phyloP scores from a whole-genome alignment of 2,113 vertebrate species.

The Periophthalmodon schlosseri region DNA sequence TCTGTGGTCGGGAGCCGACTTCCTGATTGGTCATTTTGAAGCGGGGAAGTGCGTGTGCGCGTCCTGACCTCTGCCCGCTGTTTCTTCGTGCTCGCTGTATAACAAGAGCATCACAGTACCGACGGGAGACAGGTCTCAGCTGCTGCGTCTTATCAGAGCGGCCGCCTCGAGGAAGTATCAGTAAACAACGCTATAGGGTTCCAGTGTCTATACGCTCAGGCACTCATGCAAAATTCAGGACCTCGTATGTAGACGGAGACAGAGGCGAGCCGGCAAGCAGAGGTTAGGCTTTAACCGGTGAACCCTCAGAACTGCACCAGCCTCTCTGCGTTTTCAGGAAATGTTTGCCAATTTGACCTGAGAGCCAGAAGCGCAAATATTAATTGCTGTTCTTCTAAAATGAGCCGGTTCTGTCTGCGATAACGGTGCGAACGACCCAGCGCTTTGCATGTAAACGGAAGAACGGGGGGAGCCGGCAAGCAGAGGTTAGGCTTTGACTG shows the following conservation, averaged over 20 bases:
- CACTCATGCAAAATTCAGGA: conserved; percentile 74
- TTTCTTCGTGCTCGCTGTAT: conserved; percentile 64
- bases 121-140: conserved; percentile 64
- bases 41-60: conserved; percentile 53
- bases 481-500: conserved; percentile 80
- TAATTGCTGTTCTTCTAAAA: conserved; percentile 71
- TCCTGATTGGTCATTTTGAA: conserved; percentile 69
- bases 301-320: conserved; percentile 78
- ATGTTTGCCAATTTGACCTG: conserved; percentile 58
- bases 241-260: conserved; percentile 58
- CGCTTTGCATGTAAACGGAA: conserved; percentile 57
- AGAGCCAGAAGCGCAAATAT: conserved; percentile 55
- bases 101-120: conserved; percentile 62
- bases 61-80: conserved; percentile 64
- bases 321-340: conserved; percentile 76
- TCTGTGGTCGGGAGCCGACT: conserved; percentile 37
- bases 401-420: conserved; percentile 77
- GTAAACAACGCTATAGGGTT: conserved; percentile 72
- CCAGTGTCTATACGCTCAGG: conserved; percentile 63
- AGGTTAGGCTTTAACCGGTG: conserved; percentile 83
- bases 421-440: conserved; percentile 93
- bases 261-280: conserved; percentile 45
- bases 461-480: conserved; percentile 45
- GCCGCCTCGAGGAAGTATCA: conserved; percentile 64
- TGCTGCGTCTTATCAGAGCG: conserved; percentile 57